phyloP scores from a whole-genome alignment of 2,888 invertebrate species.

The Augochlorella aurata region DNA sequence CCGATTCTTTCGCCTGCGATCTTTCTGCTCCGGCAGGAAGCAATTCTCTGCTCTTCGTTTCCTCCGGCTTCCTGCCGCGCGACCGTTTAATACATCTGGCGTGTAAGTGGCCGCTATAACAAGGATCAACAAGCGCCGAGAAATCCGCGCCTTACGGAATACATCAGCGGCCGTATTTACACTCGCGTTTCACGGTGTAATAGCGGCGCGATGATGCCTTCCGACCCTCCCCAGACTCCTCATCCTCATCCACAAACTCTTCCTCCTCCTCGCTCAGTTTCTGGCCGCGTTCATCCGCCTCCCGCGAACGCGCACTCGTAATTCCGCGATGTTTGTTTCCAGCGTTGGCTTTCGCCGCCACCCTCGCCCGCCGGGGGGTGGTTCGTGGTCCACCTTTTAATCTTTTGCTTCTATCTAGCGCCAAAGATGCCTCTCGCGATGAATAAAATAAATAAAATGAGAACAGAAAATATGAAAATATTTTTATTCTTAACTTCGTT shows the following conservation, averaged over 20 bases:
- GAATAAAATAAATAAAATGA: no score
- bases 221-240: neutral
- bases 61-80: constrained; percentile 31
- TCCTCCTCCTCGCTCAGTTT: constrained; percentile 2
- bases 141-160: constrained; percentile 69
- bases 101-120: constrained; percentile 63
- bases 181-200: constrained; percentile 66
- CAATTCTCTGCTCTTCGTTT: constrained; percentile 11
- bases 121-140: constrained; percentile 67
- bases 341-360: constrained; percentile 71
- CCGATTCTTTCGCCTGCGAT: constrained; percentile 5
- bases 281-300: constrained; percentile 50
- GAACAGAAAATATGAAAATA: no score
- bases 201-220: constrained; percentile 63
- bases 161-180: constrained; percentile 66
- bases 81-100: constrained; percentile 59
- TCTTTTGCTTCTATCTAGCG: neutral
- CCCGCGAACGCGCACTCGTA: constrained; percentile 67
- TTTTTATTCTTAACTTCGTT: no score
- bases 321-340: constrained; percentile 77
- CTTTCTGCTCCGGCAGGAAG: constrained; percentile 1
- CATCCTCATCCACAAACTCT: no score
- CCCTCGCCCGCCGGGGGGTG: constrained; percentile 56
- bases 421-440: no score
- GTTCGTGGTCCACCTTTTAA: constrained; percentile 20